Percentiles rank a stretch among this genome's conserved stretches.
These are phyloP conservation scores for Epinephelus fuscoguttatus DNA, from an alignment of 2,113 vertebrate genomes.

Conservation along the genomic window DNA sequence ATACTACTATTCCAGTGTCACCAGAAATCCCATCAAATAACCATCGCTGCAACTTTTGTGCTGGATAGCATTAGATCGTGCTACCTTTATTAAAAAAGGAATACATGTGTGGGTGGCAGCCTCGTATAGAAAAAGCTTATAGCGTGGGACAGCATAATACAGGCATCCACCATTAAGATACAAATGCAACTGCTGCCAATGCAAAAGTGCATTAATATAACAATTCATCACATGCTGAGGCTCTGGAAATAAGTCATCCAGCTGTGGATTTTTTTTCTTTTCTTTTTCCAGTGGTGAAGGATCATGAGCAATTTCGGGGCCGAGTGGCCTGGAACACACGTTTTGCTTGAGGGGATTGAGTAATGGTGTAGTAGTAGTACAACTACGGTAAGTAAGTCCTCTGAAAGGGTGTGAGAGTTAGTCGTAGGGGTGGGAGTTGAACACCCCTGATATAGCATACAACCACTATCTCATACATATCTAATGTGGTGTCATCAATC, in stretches of 20 bases:
- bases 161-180: conserved; percentile 5
- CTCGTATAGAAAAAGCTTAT: background rate
- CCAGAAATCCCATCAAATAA: conserved; percentile 3
- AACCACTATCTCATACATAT: conserved; percentile 39
- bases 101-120: background rate
- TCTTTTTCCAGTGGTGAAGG: conserved; percentile 52
- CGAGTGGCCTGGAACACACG: conserved; percentile 53
- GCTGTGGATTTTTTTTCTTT: conserved; percentile 5
- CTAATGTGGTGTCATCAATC: conserved; percentile 31
- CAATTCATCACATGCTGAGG: conserved; percentile 38
- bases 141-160: background rate
- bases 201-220: conserved; percentile 21
- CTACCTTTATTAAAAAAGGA: conserved; percentile 1
- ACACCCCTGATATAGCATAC: conserved; percentile 15
- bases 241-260: conserved; percentile 41
- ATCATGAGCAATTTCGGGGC: conserved; percentile 63
- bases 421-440: background rate
- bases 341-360: conserved; percentile 66
- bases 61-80: background rate
- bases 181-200: conserved; percentile 17
- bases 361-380: conserved; percentile 51
- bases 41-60: background rate
- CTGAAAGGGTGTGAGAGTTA: conserved; percentile 21
- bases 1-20: background rate
- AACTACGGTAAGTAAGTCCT: conserved; percentile 49